Base-by-base conservation (phyloP, 2,888 invertebrate genomes). In the Acleris holmiana region DNA sequence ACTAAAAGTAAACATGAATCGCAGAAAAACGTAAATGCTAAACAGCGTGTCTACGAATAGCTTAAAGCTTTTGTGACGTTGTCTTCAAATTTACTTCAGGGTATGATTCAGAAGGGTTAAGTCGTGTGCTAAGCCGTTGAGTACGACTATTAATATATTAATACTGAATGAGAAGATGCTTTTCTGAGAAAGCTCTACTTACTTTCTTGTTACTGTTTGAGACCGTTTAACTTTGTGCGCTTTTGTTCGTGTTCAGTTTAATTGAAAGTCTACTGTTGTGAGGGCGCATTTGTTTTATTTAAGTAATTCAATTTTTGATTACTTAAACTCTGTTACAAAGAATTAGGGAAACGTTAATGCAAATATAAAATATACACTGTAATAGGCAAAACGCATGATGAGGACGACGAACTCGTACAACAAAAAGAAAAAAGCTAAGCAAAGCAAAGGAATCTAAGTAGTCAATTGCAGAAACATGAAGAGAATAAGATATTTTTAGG, bases 91-190 rank as follows among this genome's bases (percentile, higher is more conserved):
- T 47, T 63, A 29, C 64, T 57, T 50, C 21, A 17, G 56, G 63
- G 57, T 6, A 40, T 47, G 41, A 58, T 64, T 40, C 25, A 53
- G 53, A 64, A 64, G 64, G 64, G 64, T 64, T 64, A 59, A 64
- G 58, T 64, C 53, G 53, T 48, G 64, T 64, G 58, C 48, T 59
- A 64, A 64, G 58, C 64, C 64, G 48, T 64, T 64, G 64, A 58
- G 53, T 64, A 54, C 48, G 64, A 18, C 58, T 51, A 46, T 57
- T 51, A 53, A 53, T 40, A 47, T 46, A 57, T 57, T 56, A 46
- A 19, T 56, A 62, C 62, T 58, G 51, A 63, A 63, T 63, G 46
- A 63, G 40, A 58, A 63, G 57, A 51, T 23, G 23, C 23, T 51
- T 47, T 53, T 47, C 47, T 25, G 40, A 29, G 58, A 47, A 57